Evolutionary conservation across 2,797 vertebrate species (phyloP).

Genomic region (Florisuga fusca): DNA sequence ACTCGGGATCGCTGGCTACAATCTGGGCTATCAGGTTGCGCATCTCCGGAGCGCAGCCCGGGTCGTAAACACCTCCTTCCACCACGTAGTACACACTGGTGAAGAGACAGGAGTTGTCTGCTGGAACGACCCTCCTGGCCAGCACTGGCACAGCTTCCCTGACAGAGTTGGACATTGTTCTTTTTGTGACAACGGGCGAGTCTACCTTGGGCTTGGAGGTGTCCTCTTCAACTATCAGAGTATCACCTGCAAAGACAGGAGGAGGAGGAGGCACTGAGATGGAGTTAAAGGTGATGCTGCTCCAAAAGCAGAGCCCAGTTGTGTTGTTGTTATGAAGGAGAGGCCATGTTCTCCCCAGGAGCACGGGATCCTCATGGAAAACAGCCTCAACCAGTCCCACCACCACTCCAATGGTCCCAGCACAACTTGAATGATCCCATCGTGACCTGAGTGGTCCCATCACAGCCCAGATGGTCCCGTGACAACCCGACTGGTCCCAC

Average conservation of each 20-base stretch:
- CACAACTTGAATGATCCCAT: too few species aligned
- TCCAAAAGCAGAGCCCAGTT: rapidly evolving
- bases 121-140: conserved; percentile 88
- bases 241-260: conserved; percentile 86
- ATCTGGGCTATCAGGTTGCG: conserved; percentile 93
- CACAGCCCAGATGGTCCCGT: too few species aligned
- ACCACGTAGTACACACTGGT: conserved; percentile 95
- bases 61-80: conserved; percentile 93
- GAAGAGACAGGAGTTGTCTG: conserved; percentile 98
- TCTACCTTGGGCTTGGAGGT: conserved; percentile 84
- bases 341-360: background rate
- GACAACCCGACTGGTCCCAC: too few species aligned
- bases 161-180: conserved; percentile 55
- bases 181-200: conserved; percentile 78
- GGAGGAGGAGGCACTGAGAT: background rate
- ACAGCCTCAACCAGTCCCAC: background rate
- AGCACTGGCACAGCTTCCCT: conserved; percentile 81
- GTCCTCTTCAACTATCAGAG: conserved; percentile 96
- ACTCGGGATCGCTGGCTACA: conserved; percentile 89
- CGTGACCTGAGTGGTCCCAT: too few species aligned
- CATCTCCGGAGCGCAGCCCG: conserved; percentile 91
- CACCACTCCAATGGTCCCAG: too few species aligned
- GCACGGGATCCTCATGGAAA: rapidly evolving
- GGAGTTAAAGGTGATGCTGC: rapidly evolving
- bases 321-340: rapidly evolving